Percentiles rank a stretch among this genome's conserved stretches.
Evolutionary conservation across 92 coral and sea anemone genomes (phyloP).

Genomic region (Palythoa caribaeorum): DNA sequence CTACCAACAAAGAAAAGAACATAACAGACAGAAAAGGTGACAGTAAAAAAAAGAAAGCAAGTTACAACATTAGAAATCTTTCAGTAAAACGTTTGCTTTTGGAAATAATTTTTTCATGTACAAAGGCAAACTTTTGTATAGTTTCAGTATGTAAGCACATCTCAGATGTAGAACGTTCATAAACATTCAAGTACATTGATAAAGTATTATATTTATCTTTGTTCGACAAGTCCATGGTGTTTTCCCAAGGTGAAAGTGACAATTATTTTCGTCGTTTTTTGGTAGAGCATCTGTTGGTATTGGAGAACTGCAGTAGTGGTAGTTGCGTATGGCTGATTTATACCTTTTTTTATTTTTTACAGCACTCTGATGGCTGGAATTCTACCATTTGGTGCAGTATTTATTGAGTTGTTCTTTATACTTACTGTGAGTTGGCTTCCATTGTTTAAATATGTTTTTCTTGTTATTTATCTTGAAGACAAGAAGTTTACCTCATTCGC

Average conservation of each 20-base stretch:
- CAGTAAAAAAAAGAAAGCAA: too few relatives aligned
- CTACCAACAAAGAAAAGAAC: too few relatives aligned
- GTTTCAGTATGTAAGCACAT: not conserved
- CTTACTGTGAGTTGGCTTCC: conserved; percentile 80
- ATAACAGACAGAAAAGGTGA: too few relatives aligned
- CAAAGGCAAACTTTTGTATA: too few relatives aligned
- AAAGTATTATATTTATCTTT: too few relatives aligned
- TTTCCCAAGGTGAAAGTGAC: too few relatives aligned
- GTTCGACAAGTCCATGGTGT: too few relatives aligned
- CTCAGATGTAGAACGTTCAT: not conserved
- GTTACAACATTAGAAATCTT: too few relatives aligned
- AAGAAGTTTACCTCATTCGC: not conserved
- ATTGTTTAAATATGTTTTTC: not conserved
- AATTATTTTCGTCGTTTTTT: not conserved
- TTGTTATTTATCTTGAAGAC: not conserved
- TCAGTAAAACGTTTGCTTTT: too few relatives aligned
- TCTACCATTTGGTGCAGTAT: conserved; percentile 98
- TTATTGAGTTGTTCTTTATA: conserved; percentile 97
- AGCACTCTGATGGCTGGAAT: conserved; percentile 96
- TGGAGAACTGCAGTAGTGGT: too few relatives aligned
- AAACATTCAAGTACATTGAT: not conserved
- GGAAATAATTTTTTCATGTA: too few relatives aligned
- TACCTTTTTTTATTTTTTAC: not conserved
- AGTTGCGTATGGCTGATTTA: not conserved
- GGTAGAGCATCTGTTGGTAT: too few relatives aligned